Evolutionary conservation across 2,113 vertebrate genomes (phyloP).

Genomic region (Scortum barcoo): DNA sequence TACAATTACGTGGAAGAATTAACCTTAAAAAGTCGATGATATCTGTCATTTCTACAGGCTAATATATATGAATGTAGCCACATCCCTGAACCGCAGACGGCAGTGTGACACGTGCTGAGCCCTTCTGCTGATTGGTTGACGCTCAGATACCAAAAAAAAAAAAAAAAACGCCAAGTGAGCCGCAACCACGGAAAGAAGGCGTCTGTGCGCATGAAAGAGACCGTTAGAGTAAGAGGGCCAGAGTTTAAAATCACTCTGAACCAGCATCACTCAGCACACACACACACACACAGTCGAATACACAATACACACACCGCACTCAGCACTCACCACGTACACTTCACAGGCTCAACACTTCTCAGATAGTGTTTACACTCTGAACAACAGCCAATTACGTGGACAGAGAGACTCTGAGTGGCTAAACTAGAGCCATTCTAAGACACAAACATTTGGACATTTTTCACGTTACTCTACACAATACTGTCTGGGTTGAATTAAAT

Average conservation of each 20-base stretch:
- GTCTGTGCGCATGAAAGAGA: slow-evolving; percentile 21
- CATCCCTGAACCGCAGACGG: not conserved
- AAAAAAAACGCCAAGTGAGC: not conserved
- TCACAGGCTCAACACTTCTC: slow-evolving; percentile 70
- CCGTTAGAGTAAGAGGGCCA: slow-evolving; percentile 40
- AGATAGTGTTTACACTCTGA: slow-evolving; percentile 68
- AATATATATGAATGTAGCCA: slow-evolving; percentile 2
- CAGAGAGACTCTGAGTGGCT: slow-evolving; percentile 59
- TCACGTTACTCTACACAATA: slow-evolving; percentile 32
- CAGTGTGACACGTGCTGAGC: not conserved
- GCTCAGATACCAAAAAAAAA: not conserved
- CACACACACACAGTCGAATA: slow-evolving; percentile 34
- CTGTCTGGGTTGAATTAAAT: slow-evolving; percentile 47
- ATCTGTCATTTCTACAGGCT: not conserved
- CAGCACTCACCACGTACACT: slow-evolving; percentile 60
- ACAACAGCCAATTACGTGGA: slow-evolving; percentile 67
- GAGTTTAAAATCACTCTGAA: slow-evolving; percentile 67
- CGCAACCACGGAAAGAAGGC: slow-evolving; percentile 1
- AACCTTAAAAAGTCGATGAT: not conserved
- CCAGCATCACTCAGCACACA: slow-evolving; percentile 51
- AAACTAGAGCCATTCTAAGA: slow-evolving; percentile 1
- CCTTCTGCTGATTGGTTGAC: slow-evolving; percentile 7
- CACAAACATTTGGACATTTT: slow-evolving; percentile 57
- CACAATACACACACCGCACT: slow-evolving; percentile 43
- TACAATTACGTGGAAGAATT: not conserved